Evolutionary conservation across 2,797 vertebrate species (phyloP).

Genomic region (Aselliscus stoliczkanus): DNA sequence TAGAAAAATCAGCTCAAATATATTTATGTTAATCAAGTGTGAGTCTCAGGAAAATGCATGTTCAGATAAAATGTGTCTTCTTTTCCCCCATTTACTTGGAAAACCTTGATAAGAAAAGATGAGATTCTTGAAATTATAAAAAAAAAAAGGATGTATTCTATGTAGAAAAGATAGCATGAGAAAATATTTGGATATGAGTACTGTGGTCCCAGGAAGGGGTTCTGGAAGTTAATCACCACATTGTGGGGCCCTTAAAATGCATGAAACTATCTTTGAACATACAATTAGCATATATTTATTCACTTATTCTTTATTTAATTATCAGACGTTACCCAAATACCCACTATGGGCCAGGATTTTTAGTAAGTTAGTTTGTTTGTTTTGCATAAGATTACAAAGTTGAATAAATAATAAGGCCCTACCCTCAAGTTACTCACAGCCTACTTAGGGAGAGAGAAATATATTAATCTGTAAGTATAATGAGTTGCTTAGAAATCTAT

Average conservation of each 20-base stretch:
- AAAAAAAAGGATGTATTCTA: not conserved
- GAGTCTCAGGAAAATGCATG: not conserved
- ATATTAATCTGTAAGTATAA: not conserved
- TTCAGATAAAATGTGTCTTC: not conserved
- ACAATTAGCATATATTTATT: not conserved
- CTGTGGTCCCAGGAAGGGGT: not conserved
- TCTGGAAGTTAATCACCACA: not conserved
- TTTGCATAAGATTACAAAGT: not conserved
- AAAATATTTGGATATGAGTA: not conserved
- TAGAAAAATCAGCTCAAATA: not conserved
- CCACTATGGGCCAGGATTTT: not conserved
- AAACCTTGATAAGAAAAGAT: not conserved
- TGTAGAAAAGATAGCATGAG: not conserved
- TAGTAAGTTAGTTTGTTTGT: not conserved
- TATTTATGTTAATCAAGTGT: conserved; percentile 2
- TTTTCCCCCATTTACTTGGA: not conserved
- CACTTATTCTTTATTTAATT: not conserved
- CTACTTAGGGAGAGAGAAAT: not conserved
- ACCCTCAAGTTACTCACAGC: not conserved
- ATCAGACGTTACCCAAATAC: not conserved
- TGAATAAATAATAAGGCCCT: not conserved
- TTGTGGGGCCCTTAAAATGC: not conserved
- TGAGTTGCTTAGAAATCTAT: not conserved
- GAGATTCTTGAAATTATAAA: not conserved
- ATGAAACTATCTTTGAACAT: not conserved